Conservation (phyloP, 1,140 invertebrate species). For the Drosophila paulistorum region DNA sequence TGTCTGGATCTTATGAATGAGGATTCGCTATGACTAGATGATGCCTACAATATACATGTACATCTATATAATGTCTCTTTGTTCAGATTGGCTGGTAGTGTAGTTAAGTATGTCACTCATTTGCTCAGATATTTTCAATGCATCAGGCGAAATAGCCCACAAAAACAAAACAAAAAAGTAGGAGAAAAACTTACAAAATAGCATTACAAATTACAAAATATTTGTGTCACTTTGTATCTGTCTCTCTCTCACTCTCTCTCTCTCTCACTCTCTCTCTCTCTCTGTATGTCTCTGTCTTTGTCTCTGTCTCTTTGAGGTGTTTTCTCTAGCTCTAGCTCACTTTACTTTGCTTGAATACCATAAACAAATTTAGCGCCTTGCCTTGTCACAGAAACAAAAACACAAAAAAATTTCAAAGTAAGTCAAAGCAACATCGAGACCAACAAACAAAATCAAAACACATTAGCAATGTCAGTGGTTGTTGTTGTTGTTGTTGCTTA, state of each 20-base stretch:
- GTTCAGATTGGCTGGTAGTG: background rate
- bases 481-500: constrained; percentile 29
- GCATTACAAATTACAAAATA: constrained; percentile 47
- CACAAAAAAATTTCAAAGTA: constrained; percentile 42
- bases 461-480: constrained; percentile 54
- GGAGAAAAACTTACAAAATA: constrained; percentile 19
- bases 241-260: constrained; percentile 14
- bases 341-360: constrained; percentile 48
- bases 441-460: constrained; percentile 26
- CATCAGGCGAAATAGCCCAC: constrained; percentile 28
- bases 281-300: background rate
- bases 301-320: background rate
- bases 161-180: background rate
- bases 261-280: constrained; percentile 14
- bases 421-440: constrained; percentile 39
- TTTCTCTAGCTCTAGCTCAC: constrained; percentile 12
- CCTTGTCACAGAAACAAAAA: constrained; percentile 68
- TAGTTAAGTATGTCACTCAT: constrained; percentile 40
- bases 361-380: constrained; percentile 72
- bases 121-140: constrained; percentile 26
- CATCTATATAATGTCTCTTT: background rate
- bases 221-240: constrained; percentile 43
- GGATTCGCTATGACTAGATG: too few relatives aligned
- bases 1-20: too few relatives aligned
- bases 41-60: too few relatives aligned